These are phyloP conservation scores for Suillia variegata DNA, from an alignment of 2,888 invertebrate species.

Conservation along the genomic window DNA sequence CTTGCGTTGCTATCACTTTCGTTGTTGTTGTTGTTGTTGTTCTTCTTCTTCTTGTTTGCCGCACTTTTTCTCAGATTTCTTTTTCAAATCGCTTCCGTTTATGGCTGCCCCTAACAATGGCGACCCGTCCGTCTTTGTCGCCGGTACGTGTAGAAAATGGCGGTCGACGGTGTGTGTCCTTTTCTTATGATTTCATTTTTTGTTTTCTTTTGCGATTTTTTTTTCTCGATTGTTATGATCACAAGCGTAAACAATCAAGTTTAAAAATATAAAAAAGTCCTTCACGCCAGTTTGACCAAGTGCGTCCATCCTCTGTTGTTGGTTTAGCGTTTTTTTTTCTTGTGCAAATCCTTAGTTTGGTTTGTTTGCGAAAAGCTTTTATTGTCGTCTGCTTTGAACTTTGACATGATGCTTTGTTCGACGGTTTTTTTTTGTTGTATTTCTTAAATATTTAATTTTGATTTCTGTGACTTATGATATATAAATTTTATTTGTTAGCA, in stretches of 20 bases:
- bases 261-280: conserved; percentile 42
- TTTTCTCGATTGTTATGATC: conserved; percentile 33
- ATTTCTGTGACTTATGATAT: background rate
- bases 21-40: background rate
- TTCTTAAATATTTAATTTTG: too few species aligned
- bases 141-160: too few species aligned
- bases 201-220: too few species aligned
- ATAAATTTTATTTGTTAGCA: background rate
- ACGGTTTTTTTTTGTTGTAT: background rate
- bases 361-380: background rate
- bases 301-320: background rate
- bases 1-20: too few species aligned
- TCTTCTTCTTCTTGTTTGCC: background rate
- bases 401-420: background rate
- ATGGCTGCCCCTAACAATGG: background rate
- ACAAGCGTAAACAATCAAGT: conserved; percentile 55
- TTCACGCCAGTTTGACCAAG: background rate
- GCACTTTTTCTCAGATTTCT: background rate
- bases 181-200: too few species aligned
- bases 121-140: too few species aligned
- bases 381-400: background rate
- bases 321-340: background rate
- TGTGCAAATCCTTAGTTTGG: too few species aligned
- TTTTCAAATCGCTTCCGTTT: conserved; percentile 1
- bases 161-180: too few species aligned